Conservation (phyloP, 2,797 vertebrate genomes). For the Paedocypris micromegethes region DNA sequence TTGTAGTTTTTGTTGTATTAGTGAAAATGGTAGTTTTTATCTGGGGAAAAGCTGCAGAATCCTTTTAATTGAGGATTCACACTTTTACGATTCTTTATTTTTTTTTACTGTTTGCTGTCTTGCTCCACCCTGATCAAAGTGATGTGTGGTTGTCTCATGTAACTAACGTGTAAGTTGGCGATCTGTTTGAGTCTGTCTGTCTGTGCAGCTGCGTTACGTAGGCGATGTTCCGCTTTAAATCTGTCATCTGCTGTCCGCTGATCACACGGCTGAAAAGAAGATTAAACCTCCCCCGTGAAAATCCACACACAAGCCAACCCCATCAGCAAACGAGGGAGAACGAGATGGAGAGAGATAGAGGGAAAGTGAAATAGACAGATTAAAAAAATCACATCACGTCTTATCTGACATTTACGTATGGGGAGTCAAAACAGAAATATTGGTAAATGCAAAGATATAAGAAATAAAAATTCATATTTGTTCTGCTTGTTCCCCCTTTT, state of each 20-base stretch:
- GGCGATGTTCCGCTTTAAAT: conserved; percentile 48
- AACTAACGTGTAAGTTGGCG: too few relatives aligned
- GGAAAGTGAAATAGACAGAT: conserved; percentile 14
- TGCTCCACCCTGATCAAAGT: too few relatives aligned
- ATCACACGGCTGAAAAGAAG: conserved; percentile 41
- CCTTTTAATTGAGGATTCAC: too few relatives aligned
- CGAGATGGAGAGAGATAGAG: neutral
- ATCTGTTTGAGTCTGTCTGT: conserved; percentile 31
- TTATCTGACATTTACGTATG: conserved; percentile 42
- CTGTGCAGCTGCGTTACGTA: conserved; percentile 38
- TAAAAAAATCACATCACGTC: conserved; percentile 29
- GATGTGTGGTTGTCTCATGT: too few relatives aligned
- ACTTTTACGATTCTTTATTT: too few relatives aligned
- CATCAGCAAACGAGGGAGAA: too few relatives aligned
- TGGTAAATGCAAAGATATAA: conserved; percentile 2
- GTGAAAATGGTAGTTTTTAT: too few relatives aligned
- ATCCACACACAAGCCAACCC: conserved; percentile 30
- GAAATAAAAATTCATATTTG: too few relatives aligned
- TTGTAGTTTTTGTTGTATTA: too few relatives aligned
- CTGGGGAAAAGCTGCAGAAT: too few relatives aligned
- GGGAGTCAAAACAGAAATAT: conserved; percentile 14
- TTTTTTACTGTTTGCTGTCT: too few relatives aligned
- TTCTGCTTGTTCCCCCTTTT: too few relatives aligned
- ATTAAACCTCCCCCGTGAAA: conserved; percentile 41
- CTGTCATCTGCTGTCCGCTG: conserved; percentile 44